Percentiles rank a stretch among this genome's conserved stretches.
Evolutionary conservation across 92 coral and sea anemone species (phyloP).

Genomic region (Bergia sp.): DNA sequence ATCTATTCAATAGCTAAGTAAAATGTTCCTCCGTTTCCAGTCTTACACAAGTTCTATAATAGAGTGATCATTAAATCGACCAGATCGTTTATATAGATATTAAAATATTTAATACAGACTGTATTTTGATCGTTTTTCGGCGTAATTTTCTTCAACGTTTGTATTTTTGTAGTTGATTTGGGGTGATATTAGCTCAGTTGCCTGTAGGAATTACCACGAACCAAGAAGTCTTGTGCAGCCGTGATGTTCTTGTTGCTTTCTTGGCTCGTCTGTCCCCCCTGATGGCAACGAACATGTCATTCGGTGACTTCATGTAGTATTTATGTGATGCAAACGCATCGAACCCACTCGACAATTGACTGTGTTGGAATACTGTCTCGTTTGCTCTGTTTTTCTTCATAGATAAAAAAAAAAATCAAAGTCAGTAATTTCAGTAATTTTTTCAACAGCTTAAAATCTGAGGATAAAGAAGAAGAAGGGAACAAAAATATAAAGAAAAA

Average conservation of each 20-base stretch:
- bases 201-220: slow-evolving; percentile 47
- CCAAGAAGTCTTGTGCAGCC: slow-evolving; percentile 69
- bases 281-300: slow-evolving; percentile 75
- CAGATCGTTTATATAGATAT: too few species aligned
- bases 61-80: not conserved
- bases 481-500: too few species aligned
- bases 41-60: too few species aligned
- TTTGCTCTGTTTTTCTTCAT: slow-evolving; percentile 35
- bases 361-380: slow-evolving; percentile 72
- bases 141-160: too few species aligned
- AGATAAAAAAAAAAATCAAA: not conserved
- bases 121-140: not conserved
- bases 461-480: not conserved
- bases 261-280: slow-evolving; percentile 64
- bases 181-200: not conserved
- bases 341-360: slow-evolving; percentile 57
- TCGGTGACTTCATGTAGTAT: slow-evolving; percentile 63
- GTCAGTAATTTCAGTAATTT: not conserved
- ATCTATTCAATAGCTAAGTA: too few species aligned
- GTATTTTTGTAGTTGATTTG: not conserved
- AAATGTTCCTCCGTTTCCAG: too few species aligned
- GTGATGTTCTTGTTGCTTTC: slow-evolving; percentile 63
- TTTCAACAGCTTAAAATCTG: too few species aligned
- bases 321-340: slow-evolving; percentile 73
- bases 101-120: too few species aligned